These are phyloP conservation scores for Augiades crinisus DNA, from an alignment of 2,888 invertebrate genomes.

Conservation along the genomic window DNA sequence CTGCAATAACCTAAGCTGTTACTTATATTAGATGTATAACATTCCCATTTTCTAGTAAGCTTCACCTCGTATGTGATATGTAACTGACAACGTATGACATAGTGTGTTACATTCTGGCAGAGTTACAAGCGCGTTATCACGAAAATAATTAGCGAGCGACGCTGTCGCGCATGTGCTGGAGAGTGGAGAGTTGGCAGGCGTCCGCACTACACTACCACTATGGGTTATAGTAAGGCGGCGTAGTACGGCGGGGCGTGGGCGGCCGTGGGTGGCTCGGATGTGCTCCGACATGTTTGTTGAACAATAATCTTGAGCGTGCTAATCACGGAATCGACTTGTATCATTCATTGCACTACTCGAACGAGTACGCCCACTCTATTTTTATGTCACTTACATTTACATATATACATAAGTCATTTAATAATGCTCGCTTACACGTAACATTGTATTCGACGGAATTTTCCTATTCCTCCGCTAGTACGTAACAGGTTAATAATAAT, in stretches of 20 bases:
- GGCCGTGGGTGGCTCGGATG: conserved; percentile 9
- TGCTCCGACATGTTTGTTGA: conserved; percentile 14
- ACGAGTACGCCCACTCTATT: too few relatives aligned
- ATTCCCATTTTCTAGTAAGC: too few relatives aligned
- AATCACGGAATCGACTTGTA: conserved; percentile 2
- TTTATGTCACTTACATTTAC: not conserved
- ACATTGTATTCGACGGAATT: not conserved
- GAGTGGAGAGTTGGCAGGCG: conserved; percentile 13
- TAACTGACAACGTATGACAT: not conserved
- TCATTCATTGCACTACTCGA: not conserved
- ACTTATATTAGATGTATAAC: too few relatives aligned
- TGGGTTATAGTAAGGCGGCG: conserved; percentile 14
- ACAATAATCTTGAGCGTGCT: not conserved
- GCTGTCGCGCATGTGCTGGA: not conserved
- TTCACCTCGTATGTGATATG: not conserved
- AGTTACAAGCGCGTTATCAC: conserved; percentile 14
- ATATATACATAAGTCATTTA: not conserved
- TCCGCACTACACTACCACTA: conserved; percentile 12
- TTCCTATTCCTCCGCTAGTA: not conserved
- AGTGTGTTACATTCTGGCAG: conserved; percentile 1
- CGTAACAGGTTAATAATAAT: too few relatives aligned
- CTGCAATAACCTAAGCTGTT: too few relatives aligned
- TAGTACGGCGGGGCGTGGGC: conserved; percentile 14
- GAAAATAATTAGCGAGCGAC: conserved; percentile 16
- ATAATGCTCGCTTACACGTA: not conserved